Evolutionary conservation across 2,888 invertebrate genomes (phyloP), one percentile per base, ranked within the genome.

Genomic region (Leptopilina syphax): DNA sequence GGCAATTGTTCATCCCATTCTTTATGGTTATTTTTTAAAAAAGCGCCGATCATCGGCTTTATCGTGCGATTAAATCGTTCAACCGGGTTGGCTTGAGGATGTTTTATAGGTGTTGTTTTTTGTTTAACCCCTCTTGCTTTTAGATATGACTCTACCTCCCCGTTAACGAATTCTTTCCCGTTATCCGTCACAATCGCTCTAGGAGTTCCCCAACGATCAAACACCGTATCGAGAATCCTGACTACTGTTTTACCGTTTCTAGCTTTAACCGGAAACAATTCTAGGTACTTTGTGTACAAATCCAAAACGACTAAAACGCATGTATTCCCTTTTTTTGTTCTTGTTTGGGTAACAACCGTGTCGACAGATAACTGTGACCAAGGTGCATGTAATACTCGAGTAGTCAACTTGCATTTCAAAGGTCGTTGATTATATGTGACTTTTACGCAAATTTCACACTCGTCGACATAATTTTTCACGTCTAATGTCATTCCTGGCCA

Each of bases 191-290:
- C 18, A 9, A 67, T n/a, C 0, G n/a, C 12, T 3, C 7, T 67
- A 6, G 79, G 47, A 79, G 79, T 76, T 79, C 80, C 44, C 67
- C 44, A 44, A 0, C 67, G 67, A 44, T 67, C 67, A 44, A 67
- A 67, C 8, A 67, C 41, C 1, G 68, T 50, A 3, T 50, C 68
- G 5, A 68, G 24, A 4, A 12, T 12, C 0, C 24, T 10, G 1
- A 68, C 68, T 0, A 68, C 47, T 0, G 18, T 10, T 50, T 68
- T 68, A 0, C 68, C 24, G 10, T 9, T 50, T 1, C 44, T 68
- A 18, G 24, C 8, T 1, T 10, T 9, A 6, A 50, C 18, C 4
- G 68, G 68, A 5, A 47, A 68, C 5, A 68, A 47, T 18, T 68
- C 67, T 2, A 68, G 8, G 18, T 47, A 68, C 47, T 68, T 68